phyloP scores from a whole-genome alignment of 2,113 vertebrate species.

The Meriones unguiculatus region DNA sequence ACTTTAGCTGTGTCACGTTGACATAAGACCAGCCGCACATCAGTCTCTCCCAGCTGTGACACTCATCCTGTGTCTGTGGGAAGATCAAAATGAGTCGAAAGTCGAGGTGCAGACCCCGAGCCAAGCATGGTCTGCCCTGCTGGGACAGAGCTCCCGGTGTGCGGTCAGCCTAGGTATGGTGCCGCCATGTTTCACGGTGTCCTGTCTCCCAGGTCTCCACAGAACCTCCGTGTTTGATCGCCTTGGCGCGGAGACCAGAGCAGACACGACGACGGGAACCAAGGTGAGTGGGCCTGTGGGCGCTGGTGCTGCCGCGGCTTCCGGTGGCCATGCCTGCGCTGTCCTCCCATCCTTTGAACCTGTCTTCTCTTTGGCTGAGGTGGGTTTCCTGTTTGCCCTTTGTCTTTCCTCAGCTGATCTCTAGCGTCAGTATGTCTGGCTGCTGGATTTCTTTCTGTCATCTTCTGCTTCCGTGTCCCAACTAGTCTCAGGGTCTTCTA shows the following conservation, averaged over 20 bases:
- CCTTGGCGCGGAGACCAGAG: constrained; percentile 93
- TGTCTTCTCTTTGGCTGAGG: background rate
- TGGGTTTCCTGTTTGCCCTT: background rate
- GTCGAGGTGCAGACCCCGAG: background rate
- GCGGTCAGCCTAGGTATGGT: background rate
- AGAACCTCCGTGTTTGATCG: constrained; percentile 95
- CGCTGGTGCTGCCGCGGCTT: background rate
- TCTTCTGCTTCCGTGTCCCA: background rate
- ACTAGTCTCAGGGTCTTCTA: background rate
- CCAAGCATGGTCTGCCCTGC: background rate
- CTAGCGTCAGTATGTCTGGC: background rate
- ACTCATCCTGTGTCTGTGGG: background rate
- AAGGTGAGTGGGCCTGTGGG: constrained; percentile 86
- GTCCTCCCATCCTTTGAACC: background rate
- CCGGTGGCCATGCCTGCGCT: no score
- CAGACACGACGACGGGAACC: constrained; percentile 84
- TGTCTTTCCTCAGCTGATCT: rapidly evolving
- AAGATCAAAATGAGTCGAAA: background rate
- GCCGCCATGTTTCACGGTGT: background rate
- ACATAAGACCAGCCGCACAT: background rate
- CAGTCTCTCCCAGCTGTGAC: background rate
- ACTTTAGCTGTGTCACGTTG: background rate
- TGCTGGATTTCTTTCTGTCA: background rate
- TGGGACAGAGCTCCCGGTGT: background rate
- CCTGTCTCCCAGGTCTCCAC: constrained; percentile 84